Evolutionary conservation across 2,888 invertebrate genomes (phyloP).

Genomic region (Dynastes hyllus): DNA sequence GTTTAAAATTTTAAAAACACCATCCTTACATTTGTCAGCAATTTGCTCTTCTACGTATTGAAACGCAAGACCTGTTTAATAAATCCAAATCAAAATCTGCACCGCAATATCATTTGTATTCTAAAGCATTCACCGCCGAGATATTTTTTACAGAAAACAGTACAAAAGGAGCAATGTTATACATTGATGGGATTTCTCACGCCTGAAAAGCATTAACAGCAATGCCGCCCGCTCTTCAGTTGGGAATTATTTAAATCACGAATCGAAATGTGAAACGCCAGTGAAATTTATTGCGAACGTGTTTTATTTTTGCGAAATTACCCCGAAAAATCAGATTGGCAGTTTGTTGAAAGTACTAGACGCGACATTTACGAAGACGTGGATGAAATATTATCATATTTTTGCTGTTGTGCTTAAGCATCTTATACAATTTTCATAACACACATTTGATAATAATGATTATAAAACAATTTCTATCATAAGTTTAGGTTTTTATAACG

Average conservation of each 20-base stretch:
- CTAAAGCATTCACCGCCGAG: neutral
- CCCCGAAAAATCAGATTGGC: conserved; percentile 31
- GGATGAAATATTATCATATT: neutral
- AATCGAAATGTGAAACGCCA: conserved; percentile 41
- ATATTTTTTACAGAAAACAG: conserved; percentile 34
- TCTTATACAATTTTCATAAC: too few species aligned
- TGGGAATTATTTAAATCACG: conserved; percentile 44
- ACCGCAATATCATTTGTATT: conserved; percentile 9
- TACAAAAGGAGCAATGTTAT: conserved; percentile 42
- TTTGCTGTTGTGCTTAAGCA: neutral
- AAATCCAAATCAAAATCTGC: conserved; percentile 10
- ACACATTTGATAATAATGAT: too few species aligned
- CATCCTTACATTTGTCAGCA: too few species aligned
- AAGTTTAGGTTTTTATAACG: too few species aligned
- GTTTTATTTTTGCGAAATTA: conserved; percentile 33
- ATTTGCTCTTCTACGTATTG: too few species aligned
- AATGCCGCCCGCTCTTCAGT: conserved; percentile 10
- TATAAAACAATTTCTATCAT: too few species aligned
- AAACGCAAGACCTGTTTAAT: neutral
- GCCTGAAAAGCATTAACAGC: conserved; percentile 29
- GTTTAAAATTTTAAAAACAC: too few species aligned
- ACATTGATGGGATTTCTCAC: conserved; percentile 37
- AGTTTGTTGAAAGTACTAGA: neutral
- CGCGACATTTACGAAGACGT: conserved; percentile 3
- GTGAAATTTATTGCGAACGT: conserved; percentile 42